A percentile compares a stretch with the other conserved stretches of the same genome.
Conservation (phyloP, 2,797 vertebrate genomes). For the Falco biarmicus region DNA sequence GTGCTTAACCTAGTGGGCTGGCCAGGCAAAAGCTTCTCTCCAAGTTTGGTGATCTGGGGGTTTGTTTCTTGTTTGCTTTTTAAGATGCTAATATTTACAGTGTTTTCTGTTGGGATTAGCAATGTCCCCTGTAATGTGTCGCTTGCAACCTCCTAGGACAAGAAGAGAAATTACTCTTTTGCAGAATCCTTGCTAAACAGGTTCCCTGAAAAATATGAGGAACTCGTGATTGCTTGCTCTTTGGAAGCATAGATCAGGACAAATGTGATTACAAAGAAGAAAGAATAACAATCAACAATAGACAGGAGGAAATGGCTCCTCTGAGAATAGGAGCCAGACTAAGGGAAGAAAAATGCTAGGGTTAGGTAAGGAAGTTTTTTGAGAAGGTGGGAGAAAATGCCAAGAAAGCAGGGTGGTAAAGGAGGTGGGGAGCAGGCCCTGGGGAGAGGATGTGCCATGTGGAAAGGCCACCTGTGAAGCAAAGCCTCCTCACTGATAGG, state of each 20-base stretch:
- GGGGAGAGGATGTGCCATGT: neutral
- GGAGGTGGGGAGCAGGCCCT: neutral
- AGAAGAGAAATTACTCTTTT: neutral
- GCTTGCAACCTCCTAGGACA: neutral
- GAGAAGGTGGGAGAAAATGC: neutral
- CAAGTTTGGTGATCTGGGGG: neutral
- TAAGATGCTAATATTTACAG: neutral
- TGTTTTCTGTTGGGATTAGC: neutral
- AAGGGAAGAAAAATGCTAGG: slow-evolving; percentile 5
- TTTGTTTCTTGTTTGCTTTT: slow-evolving; percentile 21
- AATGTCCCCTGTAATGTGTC: neutral
- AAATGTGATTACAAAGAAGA: slow-evolving; percentile 17
- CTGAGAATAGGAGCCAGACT: neutral
- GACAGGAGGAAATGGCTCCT: neutral
- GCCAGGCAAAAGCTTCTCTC: neutral
- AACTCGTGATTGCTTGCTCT: neutral
- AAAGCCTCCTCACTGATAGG: neutral
- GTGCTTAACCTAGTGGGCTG: neutral
- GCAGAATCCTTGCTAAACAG: slow-evolving; percentile 1
- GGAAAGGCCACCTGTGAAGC: neutral
- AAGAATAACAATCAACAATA: neutral
- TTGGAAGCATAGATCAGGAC: slow-evolving; percentile 6
- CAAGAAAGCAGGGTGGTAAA: neutral
- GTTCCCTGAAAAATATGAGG: slow-evolving; percentile 19
- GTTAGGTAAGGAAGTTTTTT: neutral